These are phyloP conservation scores for Xestia ashworthii DNA, from an alignment of 2,888 invertebrate genomes.

Conservation along the genomic window DNA sequence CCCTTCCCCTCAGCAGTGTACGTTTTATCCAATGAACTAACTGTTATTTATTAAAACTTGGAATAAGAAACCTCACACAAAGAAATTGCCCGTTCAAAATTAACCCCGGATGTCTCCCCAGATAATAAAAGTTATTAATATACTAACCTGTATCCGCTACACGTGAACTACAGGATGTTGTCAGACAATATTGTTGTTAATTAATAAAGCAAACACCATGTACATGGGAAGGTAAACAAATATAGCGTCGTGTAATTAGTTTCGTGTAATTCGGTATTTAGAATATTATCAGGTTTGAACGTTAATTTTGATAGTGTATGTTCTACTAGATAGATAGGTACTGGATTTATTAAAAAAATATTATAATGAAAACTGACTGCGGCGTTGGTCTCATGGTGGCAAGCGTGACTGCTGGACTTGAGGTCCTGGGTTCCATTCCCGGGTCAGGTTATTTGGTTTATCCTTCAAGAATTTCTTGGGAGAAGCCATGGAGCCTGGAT, in stretches of 20 bases:
- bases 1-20: background rate
- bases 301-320: conserved; percentile 6
- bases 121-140: conserved; percentile 30
- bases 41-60: background rate
- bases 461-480: no score
- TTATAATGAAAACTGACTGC: no score
- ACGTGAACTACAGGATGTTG: conserved; percentile 29
- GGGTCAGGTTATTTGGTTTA: no score
- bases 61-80: background rate
- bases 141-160: conserved; percentile 1
- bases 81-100: background rate
- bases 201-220: conserved; percentile 40
- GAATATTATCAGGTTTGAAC: conserved; percentile 19
- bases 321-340: background rate
- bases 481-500: no score
- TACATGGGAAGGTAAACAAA: conserved; percentile 39
- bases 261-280: conserved; percentile 27
- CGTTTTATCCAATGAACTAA: background rate
- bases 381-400: no score
- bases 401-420: no score
- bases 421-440: no score
- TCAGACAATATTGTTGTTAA: conserved; percentile 38
- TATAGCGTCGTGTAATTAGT: conserved; percentile 36
- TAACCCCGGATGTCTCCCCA: background rate
- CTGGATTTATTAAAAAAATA: no score